Base-by-base conservation (phyloP, 1,140 invertebrate species). In the Aphaenogaster floridana region DNA sequence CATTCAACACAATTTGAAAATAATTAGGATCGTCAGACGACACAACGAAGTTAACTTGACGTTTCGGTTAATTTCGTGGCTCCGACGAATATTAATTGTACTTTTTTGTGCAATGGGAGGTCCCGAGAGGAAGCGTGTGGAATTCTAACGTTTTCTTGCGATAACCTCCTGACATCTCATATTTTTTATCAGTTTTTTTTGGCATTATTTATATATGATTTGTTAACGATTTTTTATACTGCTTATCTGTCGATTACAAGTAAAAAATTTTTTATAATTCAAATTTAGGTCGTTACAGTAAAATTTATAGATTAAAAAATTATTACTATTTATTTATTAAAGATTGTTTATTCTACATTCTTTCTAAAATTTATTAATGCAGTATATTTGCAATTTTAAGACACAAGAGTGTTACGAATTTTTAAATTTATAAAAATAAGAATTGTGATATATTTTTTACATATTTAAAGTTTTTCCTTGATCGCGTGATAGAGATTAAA, bases 101-200 rank as follows among this genome's bases (percentile, higher is more conserved):
- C 48, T 48, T 21, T 81, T 69, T 45, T 21, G 69, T 66, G 68
- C 42, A 42, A 84, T 57, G 86, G 91, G 93, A 94, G 93, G 81
- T 89, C 94, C 94, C 93, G 95, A 94, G 94, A 93, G 91, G 91
- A 63, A 91, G 85, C 88, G 92, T 84, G 88, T 83, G 21, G 79
- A 94, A 90, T 88, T 91, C 48, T 92, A 94, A 90, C 90, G 90
- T 88, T 94, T 91, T 93, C 89, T 92, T 94, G 95, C 93, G 95
- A 95, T 94, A 85, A 87, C 88, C 93, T 95, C 92, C 90, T 83
- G 54, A 95, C 94, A 95, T 71, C 3, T 80, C 28, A 28, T 28
- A 28, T 28, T 45, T 71, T 50, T 88, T 63, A 34, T 36, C 15
- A 61, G 4, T 48, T 77, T 72, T 72, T 45, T 42, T 21, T 13